Conservation (phyloP, 1,140 invertebrate genomes). For the Stenopsyche tienmushanensis region DNA sequence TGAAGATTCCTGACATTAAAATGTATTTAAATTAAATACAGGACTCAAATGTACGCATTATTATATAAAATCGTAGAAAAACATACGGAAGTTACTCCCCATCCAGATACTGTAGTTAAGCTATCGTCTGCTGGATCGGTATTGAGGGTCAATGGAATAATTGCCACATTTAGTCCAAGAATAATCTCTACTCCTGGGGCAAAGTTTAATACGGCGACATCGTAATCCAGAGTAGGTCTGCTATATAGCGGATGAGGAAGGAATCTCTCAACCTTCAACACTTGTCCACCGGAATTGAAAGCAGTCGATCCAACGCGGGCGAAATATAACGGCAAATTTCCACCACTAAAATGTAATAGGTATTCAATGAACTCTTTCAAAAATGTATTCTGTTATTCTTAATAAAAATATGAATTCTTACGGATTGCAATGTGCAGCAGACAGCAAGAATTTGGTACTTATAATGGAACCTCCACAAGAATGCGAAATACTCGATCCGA, state of each 20-base stretch:
- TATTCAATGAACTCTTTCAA: neutral
- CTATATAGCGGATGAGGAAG: slow-evolving; percentile 46
- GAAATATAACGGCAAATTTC: neutral
- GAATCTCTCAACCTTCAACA: slow-evolving; percentile 43
- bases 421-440: slow-evolving; percentile 56
- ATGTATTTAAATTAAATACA: no score
- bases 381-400: slow-evolving; percentile 4
- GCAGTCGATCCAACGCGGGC: slow-evolving; percentile 33
- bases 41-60: no score
- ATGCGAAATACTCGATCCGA: slow-evolving; percentile 39
- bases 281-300: slow-evolving; percentile 39
- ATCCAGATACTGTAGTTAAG: slow-evolving; percentile 31
- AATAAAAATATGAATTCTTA: slow-evolving; percentile 11
- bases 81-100: slow-evolving; percentile 33
- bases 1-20: slow-evolving; percentile 8
- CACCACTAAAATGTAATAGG: neutral
- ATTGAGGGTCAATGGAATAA: slow-evolving; percentile 4
- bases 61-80: neutral
- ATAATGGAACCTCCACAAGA: slow-evolving; percentile 51
- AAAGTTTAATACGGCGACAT: slow-evolving; percentile 50
- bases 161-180: slow-evolving; percentile 9
- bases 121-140: slow-evolving; percentile 19
- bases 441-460: slow-evolving; percentile 48
- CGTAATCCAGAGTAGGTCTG: slow-evolving; percentile 47
- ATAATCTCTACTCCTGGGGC: slow-evolving; percentile 15